A percentile compares a stretch with the other conserved stretches of the same genome.
These are phyloP conservation scores for Dinothrombium tinctorium DNA, from an alignment of 1,140 invertebrate species.

Conservation along the genomic window DNA sequence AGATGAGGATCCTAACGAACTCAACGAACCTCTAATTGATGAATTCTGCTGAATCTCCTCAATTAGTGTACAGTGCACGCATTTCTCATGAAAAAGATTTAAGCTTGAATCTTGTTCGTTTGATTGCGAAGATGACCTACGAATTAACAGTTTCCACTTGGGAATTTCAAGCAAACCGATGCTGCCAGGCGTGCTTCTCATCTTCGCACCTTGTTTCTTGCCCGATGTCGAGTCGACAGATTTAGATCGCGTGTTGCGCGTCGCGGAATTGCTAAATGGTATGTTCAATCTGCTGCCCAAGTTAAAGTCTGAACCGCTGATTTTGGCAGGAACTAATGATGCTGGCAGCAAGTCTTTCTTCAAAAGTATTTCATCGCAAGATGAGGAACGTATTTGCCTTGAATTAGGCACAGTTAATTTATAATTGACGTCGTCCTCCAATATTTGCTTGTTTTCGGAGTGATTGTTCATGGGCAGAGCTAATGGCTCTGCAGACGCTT, in stretches of 20 bases:
- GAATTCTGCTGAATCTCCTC: constrained; percentile 7
- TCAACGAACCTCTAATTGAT: not conserved
- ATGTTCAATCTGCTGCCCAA: not conserved
- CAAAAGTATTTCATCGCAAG: constrained; percentile 63
- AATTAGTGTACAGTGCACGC: constrained; percentile 16
- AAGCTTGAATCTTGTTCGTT: not conserved
- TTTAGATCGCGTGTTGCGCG: not conserved
- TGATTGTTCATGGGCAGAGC: not conserved
- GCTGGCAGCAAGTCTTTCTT: constrained; percentile 40
- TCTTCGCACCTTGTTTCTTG: constrained; percentile 13
- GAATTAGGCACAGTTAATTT: not conserved
- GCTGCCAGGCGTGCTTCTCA: not conserved
- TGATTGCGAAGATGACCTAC: constrained; percentile 9
- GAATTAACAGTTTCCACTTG: constrained; percentile 11
- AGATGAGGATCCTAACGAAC: not conserved
- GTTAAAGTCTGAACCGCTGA: not conserved
- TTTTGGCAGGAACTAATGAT: constrained; percentile 15
- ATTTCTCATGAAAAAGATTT: constrained; percentile 18
- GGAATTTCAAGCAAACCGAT: constrained; percentile 11
- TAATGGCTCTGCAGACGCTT: not conserved
- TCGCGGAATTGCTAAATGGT: not conserved
- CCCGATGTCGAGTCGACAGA: not conserved
- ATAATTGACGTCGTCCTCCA: not conserved
- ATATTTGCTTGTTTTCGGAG: not conserved
- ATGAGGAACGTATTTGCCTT: constrained; percentile 56